Evolutionary conservation across 30 jellyfish, hydroid and myxozoan genomes (phyloP), one percentile per base, ranked within the genome.

Genomic region (Catostylus mosaicus): DNA sequence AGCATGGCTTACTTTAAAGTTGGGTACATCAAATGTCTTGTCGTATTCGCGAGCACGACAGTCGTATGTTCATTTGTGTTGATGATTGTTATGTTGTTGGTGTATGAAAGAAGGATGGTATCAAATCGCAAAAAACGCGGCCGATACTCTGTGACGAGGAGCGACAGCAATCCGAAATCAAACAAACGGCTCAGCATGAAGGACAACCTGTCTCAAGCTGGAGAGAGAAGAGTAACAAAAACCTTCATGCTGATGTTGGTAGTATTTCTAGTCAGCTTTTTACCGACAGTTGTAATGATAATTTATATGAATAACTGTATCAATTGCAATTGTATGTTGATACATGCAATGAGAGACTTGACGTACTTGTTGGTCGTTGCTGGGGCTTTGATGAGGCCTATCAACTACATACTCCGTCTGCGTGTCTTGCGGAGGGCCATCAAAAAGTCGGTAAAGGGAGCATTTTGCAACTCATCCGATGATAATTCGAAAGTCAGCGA

Each of bases 21-120:
- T 11, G 88, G 90, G n/a, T 88, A 56, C 61, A 69, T 88, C 33
- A 38, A 78, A 67, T 69, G 85, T 60, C 73, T 88, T 9, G 96
- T 85, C 24, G 96, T 88, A 20, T 88, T 88, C 64, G 91, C 96
- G 33, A 78, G 92, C 61, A 63, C 96, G 57, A 88, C 96, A 6
- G 96, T 88, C 72, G 85, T 77, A 31, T 71, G 78, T 30, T 77
- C 96, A 40, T 78, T 88, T 43, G 78, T 70, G 11, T 80, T 88
- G 2, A 77, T 88, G 88, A 61, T 78, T 36, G 47, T 88, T 24
- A 88, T 89, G 75, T 63, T 88, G 60, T 22, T 48, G 34, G 88
- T 88, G 46, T 88, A 88, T 85, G 59, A 88, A 27, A 50, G 82
- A 31, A 47, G 92, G 29, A 19, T 88, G 84, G 73, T 46, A 16